Evolutionary conservation across 2,113 vertebrate genomes (phyloP).

Genomic region (Butorides virescens): DNA sequence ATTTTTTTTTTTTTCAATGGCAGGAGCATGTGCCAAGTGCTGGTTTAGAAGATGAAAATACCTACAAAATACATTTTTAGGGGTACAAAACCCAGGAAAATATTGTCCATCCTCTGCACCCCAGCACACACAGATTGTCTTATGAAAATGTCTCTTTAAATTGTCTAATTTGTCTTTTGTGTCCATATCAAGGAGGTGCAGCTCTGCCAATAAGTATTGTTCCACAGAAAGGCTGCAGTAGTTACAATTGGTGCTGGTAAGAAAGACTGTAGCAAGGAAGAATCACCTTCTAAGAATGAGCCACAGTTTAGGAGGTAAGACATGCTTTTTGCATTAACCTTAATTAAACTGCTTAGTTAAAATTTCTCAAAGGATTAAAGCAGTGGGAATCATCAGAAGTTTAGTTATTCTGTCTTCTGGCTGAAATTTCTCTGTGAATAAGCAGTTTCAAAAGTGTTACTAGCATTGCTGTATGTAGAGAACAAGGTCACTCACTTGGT

Average conservation of each 20-base stretch:
- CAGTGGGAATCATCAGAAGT: background rate
- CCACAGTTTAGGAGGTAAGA: conserved; percentile 3
- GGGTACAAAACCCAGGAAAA: background rate
- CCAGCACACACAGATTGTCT: background rate
- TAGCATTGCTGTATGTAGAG: background rate
- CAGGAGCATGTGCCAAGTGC: background rate
- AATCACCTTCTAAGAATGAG: background rate
- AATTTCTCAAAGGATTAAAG: background rate
- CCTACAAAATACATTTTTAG: background rate
- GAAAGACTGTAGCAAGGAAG: background rate
- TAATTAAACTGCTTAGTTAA: background rate
- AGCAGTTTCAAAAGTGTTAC: background rate
- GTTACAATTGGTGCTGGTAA: background rate
- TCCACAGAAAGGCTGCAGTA: background rate
- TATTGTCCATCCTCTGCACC: background rate
- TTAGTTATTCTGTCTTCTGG: background rate
- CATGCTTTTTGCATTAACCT: background rate
- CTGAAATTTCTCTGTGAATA: background rate
- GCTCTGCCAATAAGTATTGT: background rate
- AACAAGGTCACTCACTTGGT: background rate
- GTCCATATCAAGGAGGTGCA: background rate
- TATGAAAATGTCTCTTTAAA: background rate
- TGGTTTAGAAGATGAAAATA: background rate
- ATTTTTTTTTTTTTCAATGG: background rate
- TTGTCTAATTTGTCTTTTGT: background rate